These are phyloP conservation scores for Oreochromis grahami DNA, from an alignment of 2,797 vertebrate species.

Conservation along the genomic window DNA sequence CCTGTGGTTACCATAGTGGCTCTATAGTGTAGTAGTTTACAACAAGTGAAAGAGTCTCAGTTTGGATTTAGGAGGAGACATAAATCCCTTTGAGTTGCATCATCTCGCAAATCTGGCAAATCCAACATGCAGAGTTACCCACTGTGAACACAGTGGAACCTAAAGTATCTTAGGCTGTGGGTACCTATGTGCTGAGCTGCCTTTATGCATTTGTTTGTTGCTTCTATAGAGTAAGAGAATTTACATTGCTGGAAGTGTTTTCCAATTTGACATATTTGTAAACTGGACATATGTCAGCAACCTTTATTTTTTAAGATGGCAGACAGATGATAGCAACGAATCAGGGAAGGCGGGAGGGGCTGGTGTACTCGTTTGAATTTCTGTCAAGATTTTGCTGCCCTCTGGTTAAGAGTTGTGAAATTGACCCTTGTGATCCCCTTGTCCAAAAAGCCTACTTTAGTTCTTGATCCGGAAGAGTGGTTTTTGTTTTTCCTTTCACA, in stretches of 20 bases:
- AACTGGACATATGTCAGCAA: background rate
- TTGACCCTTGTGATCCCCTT: background rate
- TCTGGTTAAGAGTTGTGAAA: conserved; percentile 42
- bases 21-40: background rate
- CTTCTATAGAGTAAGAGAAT: conserved; percentile 29
- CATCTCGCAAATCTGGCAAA: background rate
- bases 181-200: conserved; percentile 12
- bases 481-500: conserved; percentile 25
- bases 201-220: conserved; percentile 8
- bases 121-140: background rate
- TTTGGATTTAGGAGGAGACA: background rate
- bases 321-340: background rate
- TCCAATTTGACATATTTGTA: conserved; percentile 27
- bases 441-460: background rate
- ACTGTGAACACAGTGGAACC: background rate
- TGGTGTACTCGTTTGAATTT: background rate
- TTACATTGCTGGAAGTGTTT: conserved; percentile 38
- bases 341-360: background rate
- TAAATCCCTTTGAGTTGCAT: background rate
- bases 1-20: conserved; percentile 15
- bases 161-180: conserved; percentile 24
- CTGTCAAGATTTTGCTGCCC: conserved; percentile 18
- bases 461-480: conserved; percentile 7
- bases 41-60: background rate
- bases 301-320: background rate